These are phyloP conservation scores for Prinia subflava DNA, from an alignment of 2,113 vertebrate species.

Conservation along the genomic window DNA sequence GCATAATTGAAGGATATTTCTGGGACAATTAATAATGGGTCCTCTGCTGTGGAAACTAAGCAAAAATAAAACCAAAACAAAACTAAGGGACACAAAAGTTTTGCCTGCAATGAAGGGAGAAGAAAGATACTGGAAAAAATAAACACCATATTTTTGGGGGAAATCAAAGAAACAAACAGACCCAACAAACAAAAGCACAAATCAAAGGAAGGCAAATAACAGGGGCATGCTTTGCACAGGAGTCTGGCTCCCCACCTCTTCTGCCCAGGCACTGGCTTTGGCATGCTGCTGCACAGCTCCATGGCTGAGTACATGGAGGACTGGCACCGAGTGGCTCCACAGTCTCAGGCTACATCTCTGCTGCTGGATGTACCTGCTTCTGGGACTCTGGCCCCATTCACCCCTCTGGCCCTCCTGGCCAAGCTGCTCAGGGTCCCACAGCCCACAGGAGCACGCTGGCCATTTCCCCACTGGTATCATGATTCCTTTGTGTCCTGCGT, in stretches of 20 bases:
- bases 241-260: not conserved
- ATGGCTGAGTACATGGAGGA: rapidly evolving
- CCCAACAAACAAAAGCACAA: not conserved
- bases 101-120: not conserved
- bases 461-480: rapidly evolving
- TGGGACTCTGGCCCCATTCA: not conserved
- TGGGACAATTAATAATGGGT: not conserved
- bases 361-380: not conserved
- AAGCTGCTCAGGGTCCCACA: not conserved
- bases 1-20: not conserved
- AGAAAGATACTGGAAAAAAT: not conserved
- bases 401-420: not conserved
- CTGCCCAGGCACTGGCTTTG: not conserved
- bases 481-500: rapidly evolving
- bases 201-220: not conserved
- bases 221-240: not conserved
- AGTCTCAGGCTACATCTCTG: not conserved
- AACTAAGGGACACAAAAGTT: not conserved
- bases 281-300: not conserved
- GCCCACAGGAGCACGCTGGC: not conserved
- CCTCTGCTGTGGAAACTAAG: not conserved
- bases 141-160: not conserved
- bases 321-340: rapidly evolving
- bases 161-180: not conserved
- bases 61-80: not conserved